Evolutionary conservation across 2,888 invertebrate species (phyloP).

Genomic region (Volucella inflata): DNA sequence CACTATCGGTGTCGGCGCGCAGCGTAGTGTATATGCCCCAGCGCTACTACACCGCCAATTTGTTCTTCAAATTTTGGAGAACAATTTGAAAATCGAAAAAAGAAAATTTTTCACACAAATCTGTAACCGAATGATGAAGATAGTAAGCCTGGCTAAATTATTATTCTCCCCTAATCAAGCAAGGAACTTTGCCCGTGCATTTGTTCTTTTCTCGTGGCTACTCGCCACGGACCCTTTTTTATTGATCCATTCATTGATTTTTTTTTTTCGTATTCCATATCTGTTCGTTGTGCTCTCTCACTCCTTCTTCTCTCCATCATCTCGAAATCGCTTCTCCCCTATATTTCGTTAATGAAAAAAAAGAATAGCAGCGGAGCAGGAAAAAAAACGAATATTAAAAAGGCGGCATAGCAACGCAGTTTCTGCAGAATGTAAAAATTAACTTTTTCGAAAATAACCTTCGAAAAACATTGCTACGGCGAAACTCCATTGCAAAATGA

Average conservation of each 20-base stretch:
- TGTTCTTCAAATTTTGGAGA: conserved; percentile 17
- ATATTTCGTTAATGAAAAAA: conserved; percentile 63
- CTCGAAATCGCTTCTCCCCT: conserved; percentile 45
- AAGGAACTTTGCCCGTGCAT: conserved; percentile 1
- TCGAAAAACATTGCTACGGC: neutral
- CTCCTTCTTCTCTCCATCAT: conserved; percentile 34
- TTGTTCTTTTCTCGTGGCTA: conserved; percentile 17
- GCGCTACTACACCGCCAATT: conserved; percentile 77
- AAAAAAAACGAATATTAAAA: conserved; percentile 65
- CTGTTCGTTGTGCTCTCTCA: conserved; percentile 44
- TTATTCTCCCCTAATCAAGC: conserved; percentile 18
- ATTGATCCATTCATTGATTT: conserved; percentile 84
- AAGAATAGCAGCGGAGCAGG: conserved; percentile 26
- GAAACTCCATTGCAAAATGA: neutral
- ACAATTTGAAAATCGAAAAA: neutral
- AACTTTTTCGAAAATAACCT: conserved; percentile 1
- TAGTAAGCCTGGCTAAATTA: conserved; percentile 58
- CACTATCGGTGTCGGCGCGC: neutral
- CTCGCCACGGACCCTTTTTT: conserved; percentile 61
- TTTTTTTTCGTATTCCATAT: conserved; percentile 76
- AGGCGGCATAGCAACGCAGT: conserved; percentile 75
- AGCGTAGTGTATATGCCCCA: conserved; percentile 34
- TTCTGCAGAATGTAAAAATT: conserved; percentile 36
- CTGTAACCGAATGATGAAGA: conserved; percentile 7
- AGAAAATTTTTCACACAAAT: neutral